phyloP scores from a whole-genome alignment of 35 echinoderm and acorn worm genomes.

The Lytechinus pictus region DNA sequence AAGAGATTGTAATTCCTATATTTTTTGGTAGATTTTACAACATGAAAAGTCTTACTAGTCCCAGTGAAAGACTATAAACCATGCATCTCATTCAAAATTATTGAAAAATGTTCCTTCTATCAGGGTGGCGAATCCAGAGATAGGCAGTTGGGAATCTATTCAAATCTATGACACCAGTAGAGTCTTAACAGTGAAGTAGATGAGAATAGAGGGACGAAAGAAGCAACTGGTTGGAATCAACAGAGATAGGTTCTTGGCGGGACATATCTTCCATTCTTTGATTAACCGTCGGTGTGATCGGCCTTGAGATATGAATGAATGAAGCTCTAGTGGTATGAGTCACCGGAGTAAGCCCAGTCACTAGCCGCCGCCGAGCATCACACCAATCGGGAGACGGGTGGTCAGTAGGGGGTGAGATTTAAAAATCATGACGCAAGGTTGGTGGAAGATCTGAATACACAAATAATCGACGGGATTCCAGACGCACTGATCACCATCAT shows the following conservation, averaged over 20 bases:
- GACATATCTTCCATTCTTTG: background rate
- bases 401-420: background rate
- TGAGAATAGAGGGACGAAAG: background rate
- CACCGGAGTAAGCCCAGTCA: background rate
- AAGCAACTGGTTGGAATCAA: background rate
- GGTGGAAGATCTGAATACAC: background rate
- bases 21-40: no score
- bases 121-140: no score
- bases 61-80: no score
- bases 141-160: background rate
- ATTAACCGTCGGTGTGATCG: background rate
- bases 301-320: conserved; percentile 27
- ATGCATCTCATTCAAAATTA: no score
- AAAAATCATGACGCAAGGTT: background rate
- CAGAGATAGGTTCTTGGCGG: background rate
- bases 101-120: no score
- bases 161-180: conserved; percentile 9
- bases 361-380: background rate
- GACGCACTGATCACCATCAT: background rate
- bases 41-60: no score
- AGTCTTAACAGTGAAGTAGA: background rate
- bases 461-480: background rate
- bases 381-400: background rate
- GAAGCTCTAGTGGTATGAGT: background rate
- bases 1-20: no score